Base-by-base conservation (phyloP, 1,140 invertebrate genomes). In the Megathymus violae region DNA sequence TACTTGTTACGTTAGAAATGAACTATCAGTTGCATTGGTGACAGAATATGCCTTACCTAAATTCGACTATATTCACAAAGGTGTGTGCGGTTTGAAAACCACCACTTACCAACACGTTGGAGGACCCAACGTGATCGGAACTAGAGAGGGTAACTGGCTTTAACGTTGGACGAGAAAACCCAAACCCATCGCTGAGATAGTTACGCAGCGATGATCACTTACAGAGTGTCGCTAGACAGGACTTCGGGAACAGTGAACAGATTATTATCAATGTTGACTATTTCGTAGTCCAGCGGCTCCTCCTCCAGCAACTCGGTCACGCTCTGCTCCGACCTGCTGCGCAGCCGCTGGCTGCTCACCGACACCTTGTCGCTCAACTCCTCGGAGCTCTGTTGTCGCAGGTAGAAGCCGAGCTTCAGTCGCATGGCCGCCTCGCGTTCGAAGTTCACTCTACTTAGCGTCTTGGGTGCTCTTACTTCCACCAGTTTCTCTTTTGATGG, bases 281-380 rank as follows among this genome's bases (percentile, higher is more conserved):
- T 89, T 3, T 89, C 86, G 46, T 89, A 89, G 22, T 89, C 86
- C 36, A 89, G 82, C 0, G 86, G 71, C 44, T 89, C 86, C 13
- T 77, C 86, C 0, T 85, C 86, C 0, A 89, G 31, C 4, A 84
- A 44, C 5, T 72, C 62, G 6, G 69, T 67, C 0, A 76, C 54
- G 6, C 64, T 64, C 38, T 56, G 19, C 9, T 31, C 40, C n/a
- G 22, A 51, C 27, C 14, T 6, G 63, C 31, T 27, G 19, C 62
- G 43, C 2, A 71, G 73, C 3, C 60, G 48, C n/a, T 69, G 60
- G 0, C 68, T 70, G 3, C 40, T 14, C 0, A 62, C n/a, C 3
- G 34, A 60, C 2, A 72, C 50, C n/a, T 70, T 74, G 3, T 80
- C 81, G 17, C 82, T 85, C 4, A 64, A 71, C 3, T 85, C 82